Base-by-base conservation (phyloP, 2,113 vertebrate genomes). In the Cebidichthys violaceus region DNA sequence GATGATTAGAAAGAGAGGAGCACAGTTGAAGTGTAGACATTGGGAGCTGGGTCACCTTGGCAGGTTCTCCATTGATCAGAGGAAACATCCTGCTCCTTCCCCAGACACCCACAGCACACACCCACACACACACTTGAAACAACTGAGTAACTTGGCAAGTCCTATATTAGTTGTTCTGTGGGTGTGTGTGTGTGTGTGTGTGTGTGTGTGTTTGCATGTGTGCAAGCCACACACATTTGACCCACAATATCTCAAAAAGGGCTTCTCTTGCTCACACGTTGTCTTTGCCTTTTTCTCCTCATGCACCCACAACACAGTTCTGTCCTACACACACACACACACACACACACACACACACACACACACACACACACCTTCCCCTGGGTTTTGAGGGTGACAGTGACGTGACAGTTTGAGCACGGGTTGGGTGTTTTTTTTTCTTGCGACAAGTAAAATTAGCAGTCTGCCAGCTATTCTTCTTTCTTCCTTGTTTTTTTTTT, bases 381-480 rank as follows among this genome's bases (percentile, higher is more conserved):
- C 93, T 95, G 94, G 93, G 93, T 94, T 81, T 94, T 95, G 95
- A 96, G 94, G 94, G 94, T 97, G 96, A 97, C 97, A 96, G 96
- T 96, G 96, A 96, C 94, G 95, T 94, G 96, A 98, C 97, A 97
- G 94, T 54, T 96, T 96, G 95, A 96, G 95, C 96, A 96, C 91
- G 94, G 96, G 95, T 97, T 97, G 95, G 95, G 95, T 80, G 95
- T 96, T 95, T 88, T 84, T 75, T 96, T 95, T 87, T 57, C 54
- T 57, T 57, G 43, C 97, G 97, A 98, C 97, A 97, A 97, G 97
- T 98, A 97, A 98, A 99, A 98, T 99, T 98, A 98, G 97, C 96
- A 98, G 96, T 97, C 96, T 98, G 96, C 96, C 96, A 96, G 96
- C 96, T 96, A 96, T 96, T 97, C 96, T 96, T 88, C 45, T 84